A percentile compares a stretch with the other conserved stretches of the same genome.
Evolutionary conservation across 2,113 vertebrate species (phyloP).

Genomic region (Boleophthalmus pectinirostris): DNA sequence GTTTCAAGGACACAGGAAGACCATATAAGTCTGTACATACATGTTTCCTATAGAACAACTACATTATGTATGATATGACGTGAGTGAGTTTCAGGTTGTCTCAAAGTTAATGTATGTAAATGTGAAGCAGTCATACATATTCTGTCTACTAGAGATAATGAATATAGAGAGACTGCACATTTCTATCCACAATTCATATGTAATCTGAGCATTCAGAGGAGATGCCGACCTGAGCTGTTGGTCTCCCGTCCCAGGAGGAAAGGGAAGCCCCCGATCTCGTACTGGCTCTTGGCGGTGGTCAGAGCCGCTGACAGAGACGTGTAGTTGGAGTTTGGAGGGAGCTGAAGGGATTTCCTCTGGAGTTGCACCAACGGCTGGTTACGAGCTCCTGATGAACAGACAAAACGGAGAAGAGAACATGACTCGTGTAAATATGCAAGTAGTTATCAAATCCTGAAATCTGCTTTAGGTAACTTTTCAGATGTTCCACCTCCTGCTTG

Average conservation of each 20-base stretch:
- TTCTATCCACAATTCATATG: neutral
- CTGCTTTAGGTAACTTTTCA: no score
- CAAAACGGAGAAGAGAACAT: neutral
- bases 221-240: constrained; percentile 82
- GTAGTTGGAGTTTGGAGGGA: constrained; percentile 86
- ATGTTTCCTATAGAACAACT: neutral
- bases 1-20: neutral
- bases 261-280: constrained; percentile 88
- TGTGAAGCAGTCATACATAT: neutral
- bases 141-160: neutral
- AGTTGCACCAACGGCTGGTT: constrained; percentile 93
- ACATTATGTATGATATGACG: constrained; percentile 1
- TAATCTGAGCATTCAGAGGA: neutral
- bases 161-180: constrained; percentile 1
- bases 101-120: constrained; percentile 12
- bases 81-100: constrained; percentile 2
- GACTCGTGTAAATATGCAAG: neutral
- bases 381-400: constrained; percentile 78
- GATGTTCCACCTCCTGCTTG: no score
- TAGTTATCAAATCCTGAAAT: no score
- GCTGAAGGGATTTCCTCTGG: constrained; percentile 85
- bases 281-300: constrained; percentile 86
- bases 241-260: constrained; percentile 88
- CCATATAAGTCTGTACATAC: neutral
- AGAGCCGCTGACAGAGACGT: constrained; percentile 87